phyloP scores from a whole-genome alignment of 2,113 vertebrate species.

The Ifrita kowaldi region DNA sequence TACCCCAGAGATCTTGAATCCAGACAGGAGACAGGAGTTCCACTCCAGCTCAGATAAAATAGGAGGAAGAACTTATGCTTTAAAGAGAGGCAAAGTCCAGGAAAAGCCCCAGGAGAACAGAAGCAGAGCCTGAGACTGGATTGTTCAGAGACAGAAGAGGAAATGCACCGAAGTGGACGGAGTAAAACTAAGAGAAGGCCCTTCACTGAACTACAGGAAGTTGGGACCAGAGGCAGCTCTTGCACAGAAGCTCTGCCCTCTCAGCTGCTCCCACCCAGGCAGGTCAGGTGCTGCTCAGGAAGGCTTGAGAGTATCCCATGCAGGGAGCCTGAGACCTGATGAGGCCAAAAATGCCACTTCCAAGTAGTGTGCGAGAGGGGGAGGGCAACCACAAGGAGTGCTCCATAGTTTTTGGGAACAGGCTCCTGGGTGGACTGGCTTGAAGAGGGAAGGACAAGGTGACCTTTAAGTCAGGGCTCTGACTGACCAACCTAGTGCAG shows the following conservation, averaged over 20 bases:
- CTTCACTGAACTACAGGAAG: neutral
- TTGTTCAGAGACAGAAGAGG: neutral
- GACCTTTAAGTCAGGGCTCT: neutral
- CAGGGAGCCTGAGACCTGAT: neutral
- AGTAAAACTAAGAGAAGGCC: neutral
- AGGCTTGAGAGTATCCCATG: neutral
- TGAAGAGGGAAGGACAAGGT: neutral
- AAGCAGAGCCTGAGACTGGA: neutral
- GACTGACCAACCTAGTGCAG: neutral
- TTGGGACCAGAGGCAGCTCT: neutral
- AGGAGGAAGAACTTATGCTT: neutral
- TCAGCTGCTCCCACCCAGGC: neutral
- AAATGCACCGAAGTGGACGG: neutral
- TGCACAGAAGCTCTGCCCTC: neutral
- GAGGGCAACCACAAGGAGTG: neutral
- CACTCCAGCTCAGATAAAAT: neutral
- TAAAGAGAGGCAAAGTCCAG: neutral
- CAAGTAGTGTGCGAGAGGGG: neutral
- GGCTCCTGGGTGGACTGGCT: neutral
- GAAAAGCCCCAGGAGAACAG: neutral
- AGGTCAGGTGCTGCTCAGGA: neutral
- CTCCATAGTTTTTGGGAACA: neutral
- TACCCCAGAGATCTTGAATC: neutral
- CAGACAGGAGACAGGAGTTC: neutral
- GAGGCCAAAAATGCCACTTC: neutral